Evolutionary conservation across 2,113 vertebrate species (phyloP).

Genomic region (Epinephelus fuscoguttatus): DNA sequence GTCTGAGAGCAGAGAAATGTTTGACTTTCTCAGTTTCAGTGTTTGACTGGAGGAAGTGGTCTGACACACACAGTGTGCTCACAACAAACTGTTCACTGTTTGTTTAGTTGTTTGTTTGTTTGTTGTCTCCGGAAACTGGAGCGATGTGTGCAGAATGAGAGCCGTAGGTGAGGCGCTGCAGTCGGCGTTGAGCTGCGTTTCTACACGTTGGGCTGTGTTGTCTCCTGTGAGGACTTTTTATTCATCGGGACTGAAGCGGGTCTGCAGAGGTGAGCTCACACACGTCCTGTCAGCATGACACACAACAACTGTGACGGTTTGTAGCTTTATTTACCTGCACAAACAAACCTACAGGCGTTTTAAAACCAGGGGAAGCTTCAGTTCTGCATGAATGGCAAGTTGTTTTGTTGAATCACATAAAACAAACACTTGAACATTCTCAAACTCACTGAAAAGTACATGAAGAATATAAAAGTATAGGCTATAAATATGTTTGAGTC

Average conservation of each 20-base stretch:
- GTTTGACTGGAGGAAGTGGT: background rate
- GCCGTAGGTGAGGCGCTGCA: background rate
- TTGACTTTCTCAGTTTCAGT: background rate
- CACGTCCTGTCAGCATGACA: background rate
- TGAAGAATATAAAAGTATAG: too few species aligned
- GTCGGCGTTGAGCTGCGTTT: background rate
- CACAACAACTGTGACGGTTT: background rate
- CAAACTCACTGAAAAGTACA: too few species aligned
- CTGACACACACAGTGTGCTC: background rate
- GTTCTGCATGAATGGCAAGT: too few species aligned
- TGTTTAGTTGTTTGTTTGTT: background rate
- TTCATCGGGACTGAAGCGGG: background rate
- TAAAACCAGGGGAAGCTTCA: background rate
- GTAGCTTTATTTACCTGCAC: background rate
- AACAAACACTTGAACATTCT: too few species aligned
- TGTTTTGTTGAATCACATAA: background rate
- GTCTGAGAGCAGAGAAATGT: background rate
- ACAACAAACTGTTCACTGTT: background rate
- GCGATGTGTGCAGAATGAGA: background rate
- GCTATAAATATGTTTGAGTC: too few species aligned
- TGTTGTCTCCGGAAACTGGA: background rate
- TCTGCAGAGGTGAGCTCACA: background rate
- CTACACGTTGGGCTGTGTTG: background rate
- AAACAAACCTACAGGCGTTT: background rate
- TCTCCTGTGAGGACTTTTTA: background rate